Evolutionary conservation across 2,797 vertebrate genomes (phyloP).

Genomic region (Carcharodon carcharias): DNA sequence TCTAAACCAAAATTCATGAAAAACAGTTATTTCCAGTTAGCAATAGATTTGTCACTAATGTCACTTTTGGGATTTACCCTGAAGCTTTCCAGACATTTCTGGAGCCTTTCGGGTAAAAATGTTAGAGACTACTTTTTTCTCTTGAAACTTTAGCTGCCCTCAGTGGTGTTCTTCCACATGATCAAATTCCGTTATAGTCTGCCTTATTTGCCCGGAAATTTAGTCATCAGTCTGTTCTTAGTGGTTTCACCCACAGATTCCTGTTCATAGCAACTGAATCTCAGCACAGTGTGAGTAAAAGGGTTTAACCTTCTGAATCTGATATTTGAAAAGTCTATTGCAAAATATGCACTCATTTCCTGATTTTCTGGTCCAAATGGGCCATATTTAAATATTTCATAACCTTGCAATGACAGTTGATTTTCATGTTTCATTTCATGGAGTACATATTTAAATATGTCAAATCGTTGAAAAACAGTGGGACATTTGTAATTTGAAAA

Average conservation of each 20-base stretch:
- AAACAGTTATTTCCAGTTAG: neutral
- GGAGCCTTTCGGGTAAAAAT: neutral
- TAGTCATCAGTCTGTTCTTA: conserved; percentile 1
- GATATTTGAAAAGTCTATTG: neutral
- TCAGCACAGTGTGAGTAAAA: neutral
- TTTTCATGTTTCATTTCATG: neutral
- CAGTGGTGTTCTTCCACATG: neutral
- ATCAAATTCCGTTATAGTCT: conserved; percentile 25
- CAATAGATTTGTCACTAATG: neutral
- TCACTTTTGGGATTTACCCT: neutral
- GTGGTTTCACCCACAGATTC: neutral
- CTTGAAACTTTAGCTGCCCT: conserved; percentile 2
- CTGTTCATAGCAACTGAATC: neutral
- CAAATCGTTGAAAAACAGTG: neutral
- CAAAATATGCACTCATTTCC: neutral
- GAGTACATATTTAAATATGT: neutral
- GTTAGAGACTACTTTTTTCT: neutral
- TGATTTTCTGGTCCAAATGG: neutral
- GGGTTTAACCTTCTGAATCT: neutral
- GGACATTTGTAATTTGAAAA: neutral
- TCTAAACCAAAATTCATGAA: too few species aligned
- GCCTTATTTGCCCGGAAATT: neutral
- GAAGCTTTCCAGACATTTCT: conserved; percentile 16
- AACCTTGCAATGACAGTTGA: neutral
- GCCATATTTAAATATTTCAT: neutral